Evolutionary conservation across 2,113 vertebrate genomes (phyloP).

Genomic region (Athene noctua): DNA sequence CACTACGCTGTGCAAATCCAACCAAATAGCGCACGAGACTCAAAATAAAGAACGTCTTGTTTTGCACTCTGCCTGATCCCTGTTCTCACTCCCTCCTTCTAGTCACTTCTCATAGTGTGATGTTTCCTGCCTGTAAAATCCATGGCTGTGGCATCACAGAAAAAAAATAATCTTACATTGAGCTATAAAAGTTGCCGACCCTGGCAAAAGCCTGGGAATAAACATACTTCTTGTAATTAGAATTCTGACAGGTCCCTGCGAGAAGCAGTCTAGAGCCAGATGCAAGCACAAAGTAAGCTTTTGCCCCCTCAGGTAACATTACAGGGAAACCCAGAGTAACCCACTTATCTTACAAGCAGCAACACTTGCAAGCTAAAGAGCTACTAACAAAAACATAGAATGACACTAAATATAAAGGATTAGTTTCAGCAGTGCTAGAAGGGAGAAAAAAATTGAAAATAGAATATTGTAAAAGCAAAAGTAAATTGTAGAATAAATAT

Average conservation of each 20-base stretch:
- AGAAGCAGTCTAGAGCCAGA: neutral
- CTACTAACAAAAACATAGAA: neutral
- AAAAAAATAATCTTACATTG: neutral
- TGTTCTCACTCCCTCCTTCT: neutral
- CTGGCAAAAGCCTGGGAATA: neutral
- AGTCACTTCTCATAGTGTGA: neutral
- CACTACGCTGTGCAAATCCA: neutral
- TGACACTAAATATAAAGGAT: conserved; percentile 16
- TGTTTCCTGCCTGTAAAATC: neutral
- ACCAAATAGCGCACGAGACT: neutral
- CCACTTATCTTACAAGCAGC: neutral
- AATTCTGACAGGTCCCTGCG: neutral
- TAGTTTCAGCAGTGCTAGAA: neutral
- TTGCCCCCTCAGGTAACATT: neutral
- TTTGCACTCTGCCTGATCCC: neutral
- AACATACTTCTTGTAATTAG: neutral
- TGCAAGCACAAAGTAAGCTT: neutral
- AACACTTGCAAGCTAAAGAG: neutral
- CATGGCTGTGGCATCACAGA: neutral
- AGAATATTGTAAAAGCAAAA: neutral
- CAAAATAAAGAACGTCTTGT: neutral
- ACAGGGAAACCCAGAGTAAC: neutral
- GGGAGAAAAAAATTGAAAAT: neutral
- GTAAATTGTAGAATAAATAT: conserved; percentile 38
- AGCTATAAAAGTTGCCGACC: neutral